Evolutionary conservation across 2,888 invertebrate genomes (phyloP), one percentile per base, ranked within the genome.

Genomic region (Lasioglossum villosulum): DNA sequence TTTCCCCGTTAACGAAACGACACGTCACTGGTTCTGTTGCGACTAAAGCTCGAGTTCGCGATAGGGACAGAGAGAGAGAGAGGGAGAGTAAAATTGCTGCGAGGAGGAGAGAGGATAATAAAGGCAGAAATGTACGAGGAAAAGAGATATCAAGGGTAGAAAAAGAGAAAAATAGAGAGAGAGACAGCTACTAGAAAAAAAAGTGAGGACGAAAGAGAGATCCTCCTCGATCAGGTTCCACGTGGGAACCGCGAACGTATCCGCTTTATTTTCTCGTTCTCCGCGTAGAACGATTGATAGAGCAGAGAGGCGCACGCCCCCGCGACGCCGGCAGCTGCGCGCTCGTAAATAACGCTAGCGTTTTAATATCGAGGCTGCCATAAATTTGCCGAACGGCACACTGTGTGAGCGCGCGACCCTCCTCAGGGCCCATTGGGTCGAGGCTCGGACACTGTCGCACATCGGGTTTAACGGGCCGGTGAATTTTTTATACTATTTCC

Each of bases 331-430:
- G 74, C 90, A 86, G 84, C 88, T 88, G 88, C 56, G 52, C 66
- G 80, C 82, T 90, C 92, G 91, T 92, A 93, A 92, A 93, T 93
- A 91, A 89, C 91, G 91, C 90, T 91, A 89, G 89, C 89, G 88
- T 92, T 93, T 93, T 93, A 93, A 93, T 93, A 93, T 92, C 90
- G 90, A 83, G 56, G 86, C 80, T 74, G 52, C 82, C 87, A 86
- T 92, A 93, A 93, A 93, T 93, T 88, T 78, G 86, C 66, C 83
- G 80, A 90, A 87, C 83, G 82, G 79, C 70, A 66, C 75, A 45
- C 48, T 34, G 37, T 27, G 48, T 4, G 37, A 30, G 72, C 16
- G 37, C 30, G 45, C 74, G 78, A 73, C 37, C 77, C 23, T 78
- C 68, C 48, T 30, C 73, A 23, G 78, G 66, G 80, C 84, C 75